Base-by-base conservation (phyloP, 1,140 invertebrate genomes). In the Agrilus planipennis region DNA sequence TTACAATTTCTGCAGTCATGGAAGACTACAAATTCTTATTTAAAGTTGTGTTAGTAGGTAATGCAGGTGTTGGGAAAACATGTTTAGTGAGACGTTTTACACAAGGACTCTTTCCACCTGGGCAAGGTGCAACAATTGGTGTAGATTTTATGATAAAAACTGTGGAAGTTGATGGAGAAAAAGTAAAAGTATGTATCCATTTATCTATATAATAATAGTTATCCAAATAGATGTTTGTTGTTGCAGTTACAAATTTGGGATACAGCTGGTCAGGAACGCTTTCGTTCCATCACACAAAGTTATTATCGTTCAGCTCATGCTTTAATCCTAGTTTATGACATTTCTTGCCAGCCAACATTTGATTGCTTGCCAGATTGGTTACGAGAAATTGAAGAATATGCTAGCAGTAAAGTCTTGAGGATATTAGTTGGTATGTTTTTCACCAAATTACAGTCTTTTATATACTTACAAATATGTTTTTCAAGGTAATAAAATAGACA, bases 101-200 rank as follows among this genome's bases (percentile, higher is more conserved):
- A 18, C 86, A 90, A 67, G 91, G 91, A 1, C 65, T 94, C 14
- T 95, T 94, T 70, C 91, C 91, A 22, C 89, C 89, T 17, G 90
- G 91, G 25, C 94, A 98, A 73, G 94, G 94, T 39, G 94, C 92
- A 44, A 99, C 95, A 2, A 99, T 99, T 53, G 95, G 95, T 41
- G 95, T 99, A 10, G 95, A 99, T 74, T 99, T 99, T 62, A 97
- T 96, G 80, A 98, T 99, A 56, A 97, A 98, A 70, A 98, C 93
- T 42, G 83, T 99, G 7, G 88, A 94, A 70, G 86, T 99, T 42
- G 93, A 98, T 63, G 92, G 92, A 60, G 94, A 97, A 70, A 89
- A 93, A 80, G 85, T 98, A 34, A 98, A 98, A 79, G 89, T 94
- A 74, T 61, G 39, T 53, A 40, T 41, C 27, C 19, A 17, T 14